Evolutionary conservation across 2,113 vertebrate species (phyloP).

Genomic region (Colossoma macropomum): DNA sequence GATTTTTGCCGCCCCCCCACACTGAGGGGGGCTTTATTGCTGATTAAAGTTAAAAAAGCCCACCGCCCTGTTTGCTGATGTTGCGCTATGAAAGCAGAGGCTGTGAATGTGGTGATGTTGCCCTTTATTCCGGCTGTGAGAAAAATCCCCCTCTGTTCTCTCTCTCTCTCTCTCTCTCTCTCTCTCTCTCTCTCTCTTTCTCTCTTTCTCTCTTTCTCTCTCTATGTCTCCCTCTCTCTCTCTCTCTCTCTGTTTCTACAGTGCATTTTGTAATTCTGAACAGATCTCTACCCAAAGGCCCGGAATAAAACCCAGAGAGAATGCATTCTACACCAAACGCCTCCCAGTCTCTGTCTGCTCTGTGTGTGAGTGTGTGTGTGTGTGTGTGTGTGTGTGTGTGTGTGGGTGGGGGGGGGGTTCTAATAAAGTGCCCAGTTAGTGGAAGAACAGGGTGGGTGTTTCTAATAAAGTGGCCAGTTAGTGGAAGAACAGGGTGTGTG

Average conservation of each 20-base stretch:
- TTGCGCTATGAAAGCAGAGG: conserved; percentile 56
- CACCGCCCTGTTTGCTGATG: conserved; percentile 44
- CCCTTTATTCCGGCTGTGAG: conserved; percentile 76
- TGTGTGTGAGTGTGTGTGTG: conserved; percentile 7
- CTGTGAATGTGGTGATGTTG: conserved; percentile 79
- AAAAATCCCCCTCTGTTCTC: conserved; percentile 52
- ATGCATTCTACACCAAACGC: conserved; percentile 74
- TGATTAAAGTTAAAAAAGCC: conserved; percentile 52
- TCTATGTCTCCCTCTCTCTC: background rate
- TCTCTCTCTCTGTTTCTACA: conserved; percentile 77
- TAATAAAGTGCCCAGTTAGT: no score
- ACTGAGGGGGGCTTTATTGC: background rate
- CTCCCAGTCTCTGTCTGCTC: conserved; percentile 23
- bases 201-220: conserved; percentile 64
- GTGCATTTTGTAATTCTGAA: conserved; percentile 83
- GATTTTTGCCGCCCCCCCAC: background rate
- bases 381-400: conserved; percentile 49
- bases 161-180: background rate
- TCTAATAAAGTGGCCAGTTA: no score
- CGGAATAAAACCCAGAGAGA: conserved; percentile 83
- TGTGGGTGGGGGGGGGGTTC: no score
- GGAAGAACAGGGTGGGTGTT: no score
- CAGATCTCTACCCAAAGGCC: conserved; percentile 80
- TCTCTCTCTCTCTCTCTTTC: background rate
- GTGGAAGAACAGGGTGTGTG: no score